Conservation (phyloP, 1,140 invertebrate species). For the Orussus abietinus region DNA sequence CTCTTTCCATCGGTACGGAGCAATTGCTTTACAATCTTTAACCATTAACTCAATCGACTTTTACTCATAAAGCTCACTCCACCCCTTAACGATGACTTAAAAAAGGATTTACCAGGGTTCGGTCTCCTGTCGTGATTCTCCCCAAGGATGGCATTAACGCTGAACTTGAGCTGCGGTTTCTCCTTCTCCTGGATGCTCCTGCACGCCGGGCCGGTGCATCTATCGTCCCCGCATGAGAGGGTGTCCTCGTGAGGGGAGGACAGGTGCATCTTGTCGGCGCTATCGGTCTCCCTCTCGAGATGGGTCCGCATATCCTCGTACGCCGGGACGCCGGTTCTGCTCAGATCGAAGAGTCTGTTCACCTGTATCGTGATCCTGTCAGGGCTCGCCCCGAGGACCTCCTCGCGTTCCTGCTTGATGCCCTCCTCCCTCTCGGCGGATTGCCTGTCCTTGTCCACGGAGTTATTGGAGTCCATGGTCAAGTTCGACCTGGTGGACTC, state of each 20-base stretch:
- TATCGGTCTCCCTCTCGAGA: conserved; percentile 34
- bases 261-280: conserved; percentile 40
- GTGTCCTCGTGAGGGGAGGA: too few relatives aligned
- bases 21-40: too few relatives aligned
- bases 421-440: conserved; percentile 31
- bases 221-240: conserved; percentile 45
- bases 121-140: conserved; percentile 52
- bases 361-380: conserved; percentile 29
- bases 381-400: conserved; percentile 14
- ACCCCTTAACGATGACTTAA: too few relatives aligned
- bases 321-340: conserved; percentile 16
- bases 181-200: conserved; percentile 49
- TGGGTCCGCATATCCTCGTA: conserved; percentile 21
- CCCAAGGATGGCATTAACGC: conserved; percentile 87
- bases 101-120: conserved; percentile 46
- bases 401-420: conserved; percentile 31
- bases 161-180: conserved; percentile 85
- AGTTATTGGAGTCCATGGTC: conserved; percentile 43
- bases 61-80: too few relatives aligned
- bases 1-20: too few relatives aligned
- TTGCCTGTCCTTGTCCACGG: conserved; percentile 40
- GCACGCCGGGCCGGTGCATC: conserved; percentile 35
- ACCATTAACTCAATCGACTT: too few relatives aligned
- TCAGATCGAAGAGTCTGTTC: too few relatives aligned
- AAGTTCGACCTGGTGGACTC: conserved; percentile 39